A percentile compares a stretch with the other conserved stretches of the same genome.
These are phyloP conservation scores for Anguilla pacifica DNA, from an alignment of 2,797 vertebrate genomes.

Conservation along the genomic window DNA sequence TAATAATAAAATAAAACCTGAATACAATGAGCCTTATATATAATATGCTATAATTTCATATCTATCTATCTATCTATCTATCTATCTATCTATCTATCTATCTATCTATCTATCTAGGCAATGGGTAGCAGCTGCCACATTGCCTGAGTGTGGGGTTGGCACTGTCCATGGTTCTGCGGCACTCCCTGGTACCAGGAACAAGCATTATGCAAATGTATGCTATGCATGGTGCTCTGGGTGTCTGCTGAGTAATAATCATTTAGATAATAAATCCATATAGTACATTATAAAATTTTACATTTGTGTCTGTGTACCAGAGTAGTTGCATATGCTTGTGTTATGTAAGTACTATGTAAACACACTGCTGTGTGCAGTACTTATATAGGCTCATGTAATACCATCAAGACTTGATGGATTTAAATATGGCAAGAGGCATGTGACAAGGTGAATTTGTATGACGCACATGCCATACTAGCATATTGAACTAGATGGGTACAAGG, in stretches of 20 bases:
- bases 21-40: no score
- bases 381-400: not conserved
- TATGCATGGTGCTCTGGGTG: not conserved
- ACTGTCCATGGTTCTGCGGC: no score
- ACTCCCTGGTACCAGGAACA: no score
- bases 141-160: no score
- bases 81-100: no score
- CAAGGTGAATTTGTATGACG: not conserved
- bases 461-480: not conserved
- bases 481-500: not conserved
- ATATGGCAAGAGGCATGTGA: not conserved
- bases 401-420: not conserved
- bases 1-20: no score
- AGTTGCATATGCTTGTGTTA: not conserved
- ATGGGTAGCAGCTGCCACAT: no score
- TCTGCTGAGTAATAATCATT: not conserved
- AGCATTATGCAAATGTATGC: no score
- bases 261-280: not conserved
- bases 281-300: not conserved
- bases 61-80: no score
- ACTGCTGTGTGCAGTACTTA: not conserved
- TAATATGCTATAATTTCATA: no score
- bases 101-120: no score
- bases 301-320: not conserved
- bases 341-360: not conserved